phyloP scores from a whole-genome alignment of 2,888 invertebrate genomes.

The Stenolophus ochropezus region DNA sequence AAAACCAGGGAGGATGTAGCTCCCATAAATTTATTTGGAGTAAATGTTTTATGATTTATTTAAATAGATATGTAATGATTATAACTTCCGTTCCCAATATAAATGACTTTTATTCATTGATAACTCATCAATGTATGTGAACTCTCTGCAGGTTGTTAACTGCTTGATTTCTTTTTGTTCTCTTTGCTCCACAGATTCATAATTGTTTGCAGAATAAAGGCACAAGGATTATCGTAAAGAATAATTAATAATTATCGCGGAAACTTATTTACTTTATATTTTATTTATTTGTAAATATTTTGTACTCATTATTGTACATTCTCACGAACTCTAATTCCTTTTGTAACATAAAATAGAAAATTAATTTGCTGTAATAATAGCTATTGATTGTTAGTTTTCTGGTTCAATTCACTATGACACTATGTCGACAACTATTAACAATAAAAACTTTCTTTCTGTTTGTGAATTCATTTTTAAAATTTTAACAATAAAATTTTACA shows the following conservation, averaged over 20 bases:
- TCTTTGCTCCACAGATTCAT: not conserved
- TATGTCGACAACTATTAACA: no score
- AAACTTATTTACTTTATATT: not conserved
- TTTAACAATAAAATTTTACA: no score
- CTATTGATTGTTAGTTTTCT: not conserved
- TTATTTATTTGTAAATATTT: no score
- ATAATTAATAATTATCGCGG: not conserved
- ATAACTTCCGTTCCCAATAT: slow-evolving; percentile 25
- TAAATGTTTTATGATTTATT: slow-evolving; percentile 40
- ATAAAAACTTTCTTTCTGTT: no score
- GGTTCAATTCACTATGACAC: no score
- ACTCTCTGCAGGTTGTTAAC: not conserved
- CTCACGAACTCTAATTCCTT: not conserved
- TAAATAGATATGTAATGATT: slow-evolving; percentile 33
- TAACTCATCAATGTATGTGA: not conserved
- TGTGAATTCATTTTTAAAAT: no score
- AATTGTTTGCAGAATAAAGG: not conserved
- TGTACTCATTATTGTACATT: not conserved
- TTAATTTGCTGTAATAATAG: not conserved
- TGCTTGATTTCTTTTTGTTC: not conserved
- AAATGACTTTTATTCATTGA: slow-evolving; percentile 22
- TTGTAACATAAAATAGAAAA: not conserved
- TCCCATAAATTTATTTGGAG: slow-evolving; percentile 16
- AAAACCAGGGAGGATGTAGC: not conserved
- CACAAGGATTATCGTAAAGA: not conserved